phyloP scores from a whole-genome alignment of 2,888 invertebrate species.

The Zygaena filipendulae region DNA sequence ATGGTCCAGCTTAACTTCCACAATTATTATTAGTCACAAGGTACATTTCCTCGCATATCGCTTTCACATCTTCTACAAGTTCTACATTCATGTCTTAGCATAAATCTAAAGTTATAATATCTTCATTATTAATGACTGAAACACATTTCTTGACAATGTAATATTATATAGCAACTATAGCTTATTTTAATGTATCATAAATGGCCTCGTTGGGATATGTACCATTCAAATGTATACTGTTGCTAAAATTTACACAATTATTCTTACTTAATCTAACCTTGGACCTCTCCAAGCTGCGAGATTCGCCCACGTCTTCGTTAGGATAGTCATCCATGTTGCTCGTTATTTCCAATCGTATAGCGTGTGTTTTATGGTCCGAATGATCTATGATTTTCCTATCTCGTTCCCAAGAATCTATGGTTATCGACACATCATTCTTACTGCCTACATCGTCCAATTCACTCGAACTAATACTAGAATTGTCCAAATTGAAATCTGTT shows the following conservation, averaged over 20 bases:
- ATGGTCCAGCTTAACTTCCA: too few relatives aligned
- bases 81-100: too few relatives aligned
- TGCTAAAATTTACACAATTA: slow-evolving; percentile 57
- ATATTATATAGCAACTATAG: too few relatives aligned
- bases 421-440: slow-evolving; percentile 53
- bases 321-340: slow-evolving; percentile 59
- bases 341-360: slow-evolving; percentile 61
- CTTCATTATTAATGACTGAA: too few relatives aligned
- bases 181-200: slow-evolving; percentile 61
- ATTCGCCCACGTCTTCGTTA: slow-evolving; percentile 24
- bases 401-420: slow-evolving; percentile 57
- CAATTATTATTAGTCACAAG: too few relatives aligned
- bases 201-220: slow-evolving; percentile 67
- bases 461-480: slow-evolving; percentile 51
- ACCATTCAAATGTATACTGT: slow-evolving; percentile 65
- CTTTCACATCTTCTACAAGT: too few relatives aligned
- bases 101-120: too few relatives aligned
- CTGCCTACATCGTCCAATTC: slow-evolving; percentile 49
- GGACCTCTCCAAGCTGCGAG: slow-evolving; percentile 35
- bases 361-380: slow-evolving; percentile 50
- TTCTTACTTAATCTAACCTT: slow-evolving; percentile 53
- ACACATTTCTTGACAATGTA: too few relatives aligned
- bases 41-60: too few relatives aligned
- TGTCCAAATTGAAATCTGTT: slow-evolving; percentile 56
- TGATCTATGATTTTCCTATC: slow-evolving; percentile 31